Evolutionary conservation across 2,113 vertebrate genomes (phyloP), one percentile per base, ranked within the genome.

Genomic region (Nothocercus nigrocapillus): DNA sequence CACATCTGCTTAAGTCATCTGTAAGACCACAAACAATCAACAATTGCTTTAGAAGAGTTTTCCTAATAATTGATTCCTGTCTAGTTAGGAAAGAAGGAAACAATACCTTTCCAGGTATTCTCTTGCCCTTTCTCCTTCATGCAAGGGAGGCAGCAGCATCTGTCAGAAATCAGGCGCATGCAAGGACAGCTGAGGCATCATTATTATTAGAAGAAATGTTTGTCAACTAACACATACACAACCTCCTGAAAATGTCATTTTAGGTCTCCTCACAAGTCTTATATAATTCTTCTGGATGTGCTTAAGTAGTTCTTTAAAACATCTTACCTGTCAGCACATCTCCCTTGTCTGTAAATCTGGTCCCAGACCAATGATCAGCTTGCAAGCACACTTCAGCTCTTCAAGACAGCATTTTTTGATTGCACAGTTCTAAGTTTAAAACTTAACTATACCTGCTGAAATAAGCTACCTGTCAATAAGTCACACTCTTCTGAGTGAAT

Each of bases 401-500:
- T 88, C 56, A 40, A 58, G 96, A 86, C 10, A 78, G 90, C 82
- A 73, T 74, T 92, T 93, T 91, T 59, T 73, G 54, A 76, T 93
- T 88, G 59, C 68, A 25, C 24, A 14, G 21, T 75, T 95, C 90
- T 67, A 67, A 81, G 42, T 88, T 92, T 86, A 95, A 94, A 64
- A 51, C 45, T 56, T 63, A 70, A 38, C 59, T 49, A 18, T 36
- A 24, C 75, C 75, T 61, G 40, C 76, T 85, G 88, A 90, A 95
- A 81, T 86, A 86, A 95, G 83, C 19, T 86, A 83, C 80, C 76
- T 83, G 83, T 92, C 88, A 80, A 54, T 63, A 96, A 93, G 53
- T 88, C 80, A 92, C 92, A 88, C 88, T 88, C 91, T 94, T 96
- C 92, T 95, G 94, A 77, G 94, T 38, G 73, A 93, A 70, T 90